A percentile compares a stretch with the other conserved stretches of the same genome.
Conservation (phyloP, 2,113 vertebrate species). For the Rhabdomys dilectus region DNA sequence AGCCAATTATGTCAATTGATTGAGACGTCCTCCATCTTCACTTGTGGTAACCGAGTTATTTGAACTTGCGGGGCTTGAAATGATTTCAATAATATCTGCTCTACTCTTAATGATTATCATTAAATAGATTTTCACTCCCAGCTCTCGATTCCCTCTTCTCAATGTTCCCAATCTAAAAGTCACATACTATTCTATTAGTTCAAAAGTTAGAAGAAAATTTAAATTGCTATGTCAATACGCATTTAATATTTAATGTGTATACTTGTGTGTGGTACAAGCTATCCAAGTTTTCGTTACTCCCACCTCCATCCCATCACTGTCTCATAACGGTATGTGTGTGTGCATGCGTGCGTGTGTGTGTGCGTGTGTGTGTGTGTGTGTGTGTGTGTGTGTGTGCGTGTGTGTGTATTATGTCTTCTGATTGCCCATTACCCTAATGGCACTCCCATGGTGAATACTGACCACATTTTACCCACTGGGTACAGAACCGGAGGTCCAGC, state of each 20-base stretch:
- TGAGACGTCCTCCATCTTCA: not conserved
- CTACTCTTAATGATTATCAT: not conserved
- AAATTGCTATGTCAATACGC: not conserved
- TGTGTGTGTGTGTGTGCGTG: not conserved
- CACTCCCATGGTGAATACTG: not conserved
- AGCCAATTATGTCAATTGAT: not conserved
- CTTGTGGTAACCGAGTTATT: not conserved
- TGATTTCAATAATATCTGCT: not conserved
- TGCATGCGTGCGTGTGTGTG: too few species aligned
- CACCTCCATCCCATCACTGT: not conserved
- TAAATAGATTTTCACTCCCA: not conserved
- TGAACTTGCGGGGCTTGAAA: not conserved
- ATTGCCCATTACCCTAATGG: not conserved
- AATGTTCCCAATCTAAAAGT: not conserved
- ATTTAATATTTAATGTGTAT: not conserved
- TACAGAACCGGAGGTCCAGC: too few species aligned
- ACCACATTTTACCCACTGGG: not conserved
- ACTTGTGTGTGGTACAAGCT: not conserved
- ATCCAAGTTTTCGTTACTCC: too few species aligned
- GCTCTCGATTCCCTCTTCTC: not conserved
- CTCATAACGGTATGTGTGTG: not conserved
- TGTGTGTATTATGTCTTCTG: not conserved
- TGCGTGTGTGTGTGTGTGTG: not conserved
- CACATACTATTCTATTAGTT: not conserved
- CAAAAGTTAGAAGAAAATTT: not conserved